Evolutionary conservation across 2,888 invertebrate species (phyloP), one percentile per base, ranked within the genome.

Genomic region (Maniola hyperantus): DNA sequence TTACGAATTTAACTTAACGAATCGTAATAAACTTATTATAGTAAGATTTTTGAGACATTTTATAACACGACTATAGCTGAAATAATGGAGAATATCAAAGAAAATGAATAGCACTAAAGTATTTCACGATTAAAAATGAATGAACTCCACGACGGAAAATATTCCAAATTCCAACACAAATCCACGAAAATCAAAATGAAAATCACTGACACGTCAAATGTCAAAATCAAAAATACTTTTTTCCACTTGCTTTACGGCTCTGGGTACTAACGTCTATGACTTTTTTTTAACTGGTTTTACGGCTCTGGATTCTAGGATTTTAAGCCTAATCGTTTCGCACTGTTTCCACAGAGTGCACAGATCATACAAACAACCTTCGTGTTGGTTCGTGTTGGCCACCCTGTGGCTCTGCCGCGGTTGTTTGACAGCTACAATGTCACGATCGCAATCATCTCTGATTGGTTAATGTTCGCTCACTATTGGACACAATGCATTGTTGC

Each of bases 131-230:
- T 46, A 46, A 6, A 1, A 48, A 18, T 10, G n/a, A n/a, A 39
- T 39, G 1, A 18, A 57, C 42, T 63, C 68, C 66, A 70, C 68
- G 64, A 70, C 55, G 61, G 46, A 60, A 48, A 53, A 54, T 50
- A 65, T 58, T 63, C 34, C 59, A 59, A 62, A 66, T 62, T 67
- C 57, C 65, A 53, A 68, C 42, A 64, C 63, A 60, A 39, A 39
- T 39, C 11, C 11, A 2, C 11, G 15, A 46, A 2, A 6, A n/a
- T 13, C 44, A 44, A 5, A n/a, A n/a, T 20, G 11, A 20, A 8
- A 67, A 48, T 70, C 65, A 67, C 70, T 60, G 74, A 74, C 74
- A 74, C 74, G 74, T 74, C 72, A 73, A 73, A 46, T 46, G 44
- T 46, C 44, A 46, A 46, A n/a, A 8, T 39, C 33, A 33, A 33